Percentiles rank a stretch among this genome's conserved stretches.
These are phyloP conservation scores for Sarcophilus harrisii DNA, from an alignment of 2,797 vertebrate species.

Conservation along the genomic window DNA sequence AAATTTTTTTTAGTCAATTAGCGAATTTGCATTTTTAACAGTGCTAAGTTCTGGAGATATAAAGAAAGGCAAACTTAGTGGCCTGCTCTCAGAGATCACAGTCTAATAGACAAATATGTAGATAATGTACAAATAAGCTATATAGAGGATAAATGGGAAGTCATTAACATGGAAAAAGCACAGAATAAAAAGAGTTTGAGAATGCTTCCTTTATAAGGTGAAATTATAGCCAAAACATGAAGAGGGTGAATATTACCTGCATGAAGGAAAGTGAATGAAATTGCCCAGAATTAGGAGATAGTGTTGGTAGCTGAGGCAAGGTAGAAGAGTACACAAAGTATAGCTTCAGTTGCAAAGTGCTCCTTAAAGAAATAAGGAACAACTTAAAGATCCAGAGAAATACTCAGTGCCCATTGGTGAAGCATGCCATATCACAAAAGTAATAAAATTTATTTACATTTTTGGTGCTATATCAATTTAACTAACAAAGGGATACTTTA, in stretches of 20 bases:
- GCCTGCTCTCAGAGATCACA: not conserved
- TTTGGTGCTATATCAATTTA: no score
- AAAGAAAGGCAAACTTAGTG: not conserved
- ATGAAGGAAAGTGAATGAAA: not conserved
- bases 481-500: no score
- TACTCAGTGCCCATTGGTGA: not conserved
- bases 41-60: not conserved
- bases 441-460: not conserved
- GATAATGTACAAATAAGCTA: not conserved
- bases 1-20: not conserved
- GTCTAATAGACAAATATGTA: not conserved
- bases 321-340: no score
- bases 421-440: not conserved
- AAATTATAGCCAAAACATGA: not conserved
- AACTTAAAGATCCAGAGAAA: not conserved
- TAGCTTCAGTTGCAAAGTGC: no score
- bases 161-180: not conserved
- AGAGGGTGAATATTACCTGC: not conserved
- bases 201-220: not conserved
- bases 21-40: not conserved
- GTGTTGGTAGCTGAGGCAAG: no score
- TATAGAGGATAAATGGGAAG: no score
- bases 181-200: not conserved
- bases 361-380: no score
- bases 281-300: not conserved